A percentile compares a stretch with the other conserved stretches of the same genome.
phyloP scores from a whole-genome alignment of 1,140 invertebrate species.

The Aphidius ervi region DNA sequence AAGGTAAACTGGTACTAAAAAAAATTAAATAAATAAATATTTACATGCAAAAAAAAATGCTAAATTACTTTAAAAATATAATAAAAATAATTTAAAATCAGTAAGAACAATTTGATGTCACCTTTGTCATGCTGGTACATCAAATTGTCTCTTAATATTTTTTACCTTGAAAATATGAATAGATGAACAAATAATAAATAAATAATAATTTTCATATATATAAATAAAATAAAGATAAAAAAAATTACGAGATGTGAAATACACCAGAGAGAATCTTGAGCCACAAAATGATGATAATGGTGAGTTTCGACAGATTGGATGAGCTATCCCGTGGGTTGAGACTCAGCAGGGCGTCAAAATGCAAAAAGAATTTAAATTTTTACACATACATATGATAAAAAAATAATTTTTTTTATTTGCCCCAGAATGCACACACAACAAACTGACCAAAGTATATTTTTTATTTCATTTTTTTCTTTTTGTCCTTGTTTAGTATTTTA shows the following conservation, averaged over 20 bases:
- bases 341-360: constrained; percentile 32
- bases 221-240: constrained; percentile 3
- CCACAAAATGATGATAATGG: constrained; percentile 30
- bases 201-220: too few relatives aligned
- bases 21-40: too few relatives aligned
- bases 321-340: constrained; percentile 29
- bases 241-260: constrained; percentile 13
- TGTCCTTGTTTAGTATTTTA: constrained; percentile 3
- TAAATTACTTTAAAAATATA: too few relatives aligned
- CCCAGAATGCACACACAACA: constrained; percentile 7
- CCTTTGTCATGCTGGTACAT: too few relatives aligned
- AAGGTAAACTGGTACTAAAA: too few relatives aligned
- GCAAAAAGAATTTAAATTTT: constrained; percentile 12
- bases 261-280: constrained; percentile 20
- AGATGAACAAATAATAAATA: too few relatives aligned
- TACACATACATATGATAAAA: background rate
- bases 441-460: background rate
- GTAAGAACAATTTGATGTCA: too few relatives aligned
- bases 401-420: background rate
- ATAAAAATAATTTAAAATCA: too few relatives aligned
- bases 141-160: too few relatives aligned
- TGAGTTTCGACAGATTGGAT: constrained; percentile 32
- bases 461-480: constrained; percentile 11
- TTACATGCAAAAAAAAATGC: too few relatives aligned
- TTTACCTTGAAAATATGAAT: too few relatives aligned